Evolutionary conservation across 2,113 vertebrate genomes (phyloP), one percentile per base, ranked within the genome.

Genomic region (Carassius carassius): DNA sequence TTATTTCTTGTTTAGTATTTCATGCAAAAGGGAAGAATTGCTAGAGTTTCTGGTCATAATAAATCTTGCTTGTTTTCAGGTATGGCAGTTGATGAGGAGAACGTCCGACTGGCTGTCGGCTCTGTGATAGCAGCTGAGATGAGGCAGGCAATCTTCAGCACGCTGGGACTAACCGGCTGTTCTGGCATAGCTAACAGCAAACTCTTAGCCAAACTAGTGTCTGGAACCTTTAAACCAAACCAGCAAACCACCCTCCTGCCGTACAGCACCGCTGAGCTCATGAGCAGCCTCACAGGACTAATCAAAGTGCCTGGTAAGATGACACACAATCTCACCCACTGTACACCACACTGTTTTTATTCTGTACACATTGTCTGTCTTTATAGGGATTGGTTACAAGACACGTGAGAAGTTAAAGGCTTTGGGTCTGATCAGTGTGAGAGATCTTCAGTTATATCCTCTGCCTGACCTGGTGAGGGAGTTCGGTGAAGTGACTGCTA

Each of bases 211-310:
- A 99, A 99, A 88, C 92, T 98, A 79, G 96, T 96, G 51, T 96
- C 95, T 1, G 96, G 96, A 1, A 88, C 91, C 29, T 97, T 96
- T 85, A 98, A 97, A 90, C 97, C 97, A 70, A 97, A 98, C 87
- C 96, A 98, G 32, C 97, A 98, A 91, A 98, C 96, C 0, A 88
- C 95, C 11, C 92, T 98, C 32, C 83, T 98, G 49, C 96, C 95
- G 0, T 94, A 96, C 70, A 95, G 95, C 78, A 84, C 89, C 65
- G 83, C 82, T 4, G 90, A 94, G 85, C 90, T 98, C 7, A 90
- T 98, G 83, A 81, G 56, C 14, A 86, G 89, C 86, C 94, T 98
- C 13, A 89, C 88, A 10, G 86, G 91, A 47, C 85, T 96, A 60
- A 92, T 91, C 4, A 94, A 94, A 92, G 88, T 98, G 19, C 96